Conservation (phyloP, 1,140 invertebrate genomes). For the Procambarus clarkii region DNA sequence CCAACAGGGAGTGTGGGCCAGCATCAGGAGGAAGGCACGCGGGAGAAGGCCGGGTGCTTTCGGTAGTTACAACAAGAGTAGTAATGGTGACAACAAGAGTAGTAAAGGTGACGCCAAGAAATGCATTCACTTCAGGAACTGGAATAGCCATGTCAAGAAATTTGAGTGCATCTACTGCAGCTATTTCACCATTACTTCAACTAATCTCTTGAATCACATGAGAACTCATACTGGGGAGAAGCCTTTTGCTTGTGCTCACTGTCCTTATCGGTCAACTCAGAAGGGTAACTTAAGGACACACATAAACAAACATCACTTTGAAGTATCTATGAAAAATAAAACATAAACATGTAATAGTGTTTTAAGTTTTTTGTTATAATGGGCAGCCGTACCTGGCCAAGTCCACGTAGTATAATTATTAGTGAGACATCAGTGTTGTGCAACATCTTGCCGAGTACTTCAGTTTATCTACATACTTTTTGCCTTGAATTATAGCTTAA, state of each 20-base stretch:
- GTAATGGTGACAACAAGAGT: neutral
- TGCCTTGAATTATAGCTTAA: too few relatives aligned
- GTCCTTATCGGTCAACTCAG: conserved; percentile 46
- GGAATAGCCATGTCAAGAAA: conserved; percentile 46
- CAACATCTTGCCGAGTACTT: too few relatives aligned
- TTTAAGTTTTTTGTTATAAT: too few relatives aligned
- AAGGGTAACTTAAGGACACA: conserved; percentile 51
- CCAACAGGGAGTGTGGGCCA: conserved; percentile 41
- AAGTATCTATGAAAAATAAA: neutral
- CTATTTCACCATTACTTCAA: conserved; percentile 52
- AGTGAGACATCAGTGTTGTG: too few relatives aligned
- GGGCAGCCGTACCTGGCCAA: too few relatives aligned
- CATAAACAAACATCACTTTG: conserved; percentile 38
- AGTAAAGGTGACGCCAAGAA: conserved; percentile 6
- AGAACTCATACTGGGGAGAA: conserved; percentile 49
- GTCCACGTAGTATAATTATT: too few relatives aligned
- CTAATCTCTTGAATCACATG: conserved; percentile 46
- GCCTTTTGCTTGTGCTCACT: conserved; percentile 42
- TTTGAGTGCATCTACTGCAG: conserved; percentile 54
- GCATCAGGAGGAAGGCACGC: conserved; percentile 21
- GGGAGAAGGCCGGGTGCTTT: conserved; percentile 6
- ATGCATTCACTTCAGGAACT: conserved; percentile 15
- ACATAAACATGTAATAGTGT: neutral
- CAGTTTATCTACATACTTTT: too few relatives aligned
- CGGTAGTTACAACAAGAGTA: conserved; percentile 25